Evolutionary conservation across 2,797 vertebrate genomes (phyloP).

Genomic region (Leucoraja ocellata): DNA sequence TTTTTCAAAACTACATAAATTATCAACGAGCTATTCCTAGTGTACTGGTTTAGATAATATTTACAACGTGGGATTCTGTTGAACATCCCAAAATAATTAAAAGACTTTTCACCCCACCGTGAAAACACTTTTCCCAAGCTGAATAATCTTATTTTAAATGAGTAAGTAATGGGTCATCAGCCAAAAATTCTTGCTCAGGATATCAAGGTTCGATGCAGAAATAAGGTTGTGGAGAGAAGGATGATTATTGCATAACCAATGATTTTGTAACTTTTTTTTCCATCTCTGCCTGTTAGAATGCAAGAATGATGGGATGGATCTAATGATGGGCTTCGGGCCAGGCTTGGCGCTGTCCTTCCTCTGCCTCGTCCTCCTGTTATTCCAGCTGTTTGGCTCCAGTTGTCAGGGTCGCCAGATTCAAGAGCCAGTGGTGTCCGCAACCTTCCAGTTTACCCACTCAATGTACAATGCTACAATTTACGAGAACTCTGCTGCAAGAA

Average conservation of each 20-base stretch:
- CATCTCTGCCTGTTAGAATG: conserved; percentile 55
- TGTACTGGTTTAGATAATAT: neutral
- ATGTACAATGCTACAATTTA: conserved; percentile 84
- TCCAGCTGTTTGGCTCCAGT: conserved; percentile 60
- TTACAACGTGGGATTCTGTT: neutral
- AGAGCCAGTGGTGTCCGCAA: conserved; percentile 49
- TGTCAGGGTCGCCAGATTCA: conserved; percentile 58
- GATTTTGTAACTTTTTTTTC: conserved; percentile 44
- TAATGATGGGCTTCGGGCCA: conserved; percentile 82
- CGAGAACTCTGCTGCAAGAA: conserved; percentile 92
- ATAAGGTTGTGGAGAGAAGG: conserved; percentile 37
- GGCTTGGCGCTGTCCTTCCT: conserved; percentile 64
- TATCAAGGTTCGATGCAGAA: conserved; percentile 42
- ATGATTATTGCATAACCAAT: conserved; percentile 45
- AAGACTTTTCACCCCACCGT: conserved; percentile 46
- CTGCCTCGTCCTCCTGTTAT: conserved; percentile 66
- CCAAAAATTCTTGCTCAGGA: conserved; percentile 37
- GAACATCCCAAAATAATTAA: conserved; percentile 49
- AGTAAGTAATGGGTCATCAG: conserved; percentile 45
- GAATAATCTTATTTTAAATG: conserved; percentile 43
- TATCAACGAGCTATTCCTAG: neutral
- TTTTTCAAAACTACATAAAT: neutral
- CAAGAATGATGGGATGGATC: conserved; percentile 80
- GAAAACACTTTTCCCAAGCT: conserved; percentile 40
- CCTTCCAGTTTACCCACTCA: conserved; percentile 80